Percentiles rank a stretch among this genome's conserved stretches.
Evolutionary conservation across 2,888 invertebrate species (phyloP).

Genomic region (Cephus sareptanus): DNA sequence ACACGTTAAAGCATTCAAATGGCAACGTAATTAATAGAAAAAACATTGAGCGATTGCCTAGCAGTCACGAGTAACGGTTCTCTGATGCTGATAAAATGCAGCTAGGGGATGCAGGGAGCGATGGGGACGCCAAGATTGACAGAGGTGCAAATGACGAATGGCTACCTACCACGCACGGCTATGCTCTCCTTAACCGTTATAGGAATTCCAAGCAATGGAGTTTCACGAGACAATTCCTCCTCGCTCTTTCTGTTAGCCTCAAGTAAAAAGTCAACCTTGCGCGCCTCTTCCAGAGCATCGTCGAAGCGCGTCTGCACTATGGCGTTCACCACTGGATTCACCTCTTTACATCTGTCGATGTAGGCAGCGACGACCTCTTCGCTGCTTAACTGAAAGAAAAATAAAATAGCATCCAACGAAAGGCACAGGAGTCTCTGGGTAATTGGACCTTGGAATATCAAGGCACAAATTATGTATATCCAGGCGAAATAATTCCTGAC

Average conservation of each 20-base stretch:
- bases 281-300: constrained; percentile 75
- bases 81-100: background rate
- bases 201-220: constrained; percentile 84
- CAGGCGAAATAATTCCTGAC: background rate
- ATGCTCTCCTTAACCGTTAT: constrained; percentile 86
- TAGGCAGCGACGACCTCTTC: constrained; percentile 72
- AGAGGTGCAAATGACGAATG: background rate
- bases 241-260: constrained; percentile 42
- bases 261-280: constrained; percentile 68
- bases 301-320: constrained; percentile 75
- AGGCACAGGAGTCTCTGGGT: background rate
- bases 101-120: background rate
- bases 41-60: background rate
- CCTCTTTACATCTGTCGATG: constrained; percentile 73
- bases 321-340: constrained; percentile 77
- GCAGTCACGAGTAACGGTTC: background rate
- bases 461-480: too few species aligned
- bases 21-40: background rate
- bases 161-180: constrained; percentile 73
- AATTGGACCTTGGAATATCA: background rate
- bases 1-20: background rate
- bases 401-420: constrained; percentile 5
- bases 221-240: constrained; percentile 66
- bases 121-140: background rate
- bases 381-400: constrained; percentile 69